These are phyloP conservation scores for Nematopogon swammerdamellus DNA, from an alignment of 2,888 invertebrate genomes.

Conservation along the genomic window DNA sequence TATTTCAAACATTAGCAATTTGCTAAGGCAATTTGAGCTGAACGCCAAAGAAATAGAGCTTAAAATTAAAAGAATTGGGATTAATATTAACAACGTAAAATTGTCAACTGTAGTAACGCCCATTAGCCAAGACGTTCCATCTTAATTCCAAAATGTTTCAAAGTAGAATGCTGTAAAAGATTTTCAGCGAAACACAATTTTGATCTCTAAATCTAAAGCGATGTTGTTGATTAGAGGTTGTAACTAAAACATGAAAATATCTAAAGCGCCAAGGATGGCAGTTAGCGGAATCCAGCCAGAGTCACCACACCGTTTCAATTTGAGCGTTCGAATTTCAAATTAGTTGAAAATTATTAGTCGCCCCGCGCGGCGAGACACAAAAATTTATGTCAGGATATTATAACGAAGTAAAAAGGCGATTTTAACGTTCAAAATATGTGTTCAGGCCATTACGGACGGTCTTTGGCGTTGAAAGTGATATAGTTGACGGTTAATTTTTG, in stretches of 20 bases:
- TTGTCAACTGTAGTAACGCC: slow-evolving; percentile 49
- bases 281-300: not conserved
- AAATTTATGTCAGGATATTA: not conserved
- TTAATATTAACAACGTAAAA: slow-evolving; percentile 14
- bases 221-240: too few species aligned
- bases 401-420: not conserved
- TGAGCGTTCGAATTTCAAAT: slow-evolving; percentile 32
- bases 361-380: not conserved
- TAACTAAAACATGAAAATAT: too few species aligned
- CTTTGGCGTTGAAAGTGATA: not conserved
- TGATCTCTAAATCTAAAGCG: not conserved
- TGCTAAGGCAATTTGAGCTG: not conserved
- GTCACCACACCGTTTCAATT: not conserved
- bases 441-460: not conserved
- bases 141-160: slow-evolving; percentile 31
- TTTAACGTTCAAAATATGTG: too few species aligned
- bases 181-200: not conserved
- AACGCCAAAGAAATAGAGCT: not conserved
- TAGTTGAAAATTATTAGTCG: slow-evolving; percentile 28
- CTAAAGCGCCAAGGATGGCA: not conserved
- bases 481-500: not conserved
- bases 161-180: not conserved
- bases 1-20: slow-evolving; percentile 23
- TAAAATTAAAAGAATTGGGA: not conserved
- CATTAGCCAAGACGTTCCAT: slow-evolving; percentile 46